A percentile compares a stretch with the other conserved stretches of the same genome.
Conservation (phyloP, 2,113 vertebrate genomes). For the Solea senegalensis region DNA sequence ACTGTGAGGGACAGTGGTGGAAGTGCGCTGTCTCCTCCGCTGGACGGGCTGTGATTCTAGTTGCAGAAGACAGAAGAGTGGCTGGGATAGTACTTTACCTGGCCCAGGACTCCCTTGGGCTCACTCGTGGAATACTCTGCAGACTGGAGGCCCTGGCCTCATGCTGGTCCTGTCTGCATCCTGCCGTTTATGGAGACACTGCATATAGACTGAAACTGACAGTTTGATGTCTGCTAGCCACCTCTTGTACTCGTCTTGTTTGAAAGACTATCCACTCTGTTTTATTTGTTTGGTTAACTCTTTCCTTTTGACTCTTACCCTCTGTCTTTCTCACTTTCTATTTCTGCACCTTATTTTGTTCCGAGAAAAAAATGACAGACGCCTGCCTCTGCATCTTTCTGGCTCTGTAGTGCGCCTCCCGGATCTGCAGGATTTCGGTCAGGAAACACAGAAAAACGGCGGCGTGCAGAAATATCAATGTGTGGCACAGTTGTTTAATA, state of each 20-base stretch:
- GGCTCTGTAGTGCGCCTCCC: constrained; percentile 57
- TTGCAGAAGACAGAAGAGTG: constrained; percentile 62
- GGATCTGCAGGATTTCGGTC: constrained; percentile 66
- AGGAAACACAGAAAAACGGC: constrained; percentile 71
- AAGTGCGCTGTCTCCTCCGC: constrained; percentile 61
- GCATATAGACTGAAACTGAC: constrained; percentile 75
- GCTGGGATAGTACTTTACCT: constrained; percentile 79
- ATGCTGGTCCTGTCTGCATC: constrained; percentile 74
- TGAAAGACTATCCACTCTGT: constrained; percentile 27
- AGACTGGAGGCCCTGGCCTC: constrained; percentile 55
- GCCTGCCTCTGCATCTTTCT: constrained; percentile 57
- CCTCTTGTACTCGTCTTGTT: constrained; percentile 52
- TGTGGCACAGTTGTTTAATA: constrained; percentile 66
- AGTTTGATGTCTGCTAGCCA: constrained; percentile 62
- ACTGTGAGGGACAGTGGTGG: constrained; percentile 66
- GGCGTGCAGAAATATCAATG: constrained; percentile 67
- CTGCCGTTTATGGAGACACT: constrained; percentile 75
- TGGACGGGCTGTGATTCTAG: constrained; percentile 49
- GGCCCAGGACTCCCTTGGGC: constrained; percentile 67
- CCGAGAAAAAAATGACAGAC: constrained; percentile 50
- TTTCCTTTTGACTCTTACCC: constrained; percentile 16
- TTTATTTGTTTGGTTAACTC: constrained; percentile 46
- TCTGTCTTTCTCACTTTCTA: constrained; percentile 32
- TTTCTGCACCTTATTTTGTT: constrained; percentile 35
- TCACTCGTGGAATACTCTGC: constrained; percentile 61